Base-by-base conservation (phyloP, 2,888 invertebrate species). In the Ormyrus nitidulus region DNA sequence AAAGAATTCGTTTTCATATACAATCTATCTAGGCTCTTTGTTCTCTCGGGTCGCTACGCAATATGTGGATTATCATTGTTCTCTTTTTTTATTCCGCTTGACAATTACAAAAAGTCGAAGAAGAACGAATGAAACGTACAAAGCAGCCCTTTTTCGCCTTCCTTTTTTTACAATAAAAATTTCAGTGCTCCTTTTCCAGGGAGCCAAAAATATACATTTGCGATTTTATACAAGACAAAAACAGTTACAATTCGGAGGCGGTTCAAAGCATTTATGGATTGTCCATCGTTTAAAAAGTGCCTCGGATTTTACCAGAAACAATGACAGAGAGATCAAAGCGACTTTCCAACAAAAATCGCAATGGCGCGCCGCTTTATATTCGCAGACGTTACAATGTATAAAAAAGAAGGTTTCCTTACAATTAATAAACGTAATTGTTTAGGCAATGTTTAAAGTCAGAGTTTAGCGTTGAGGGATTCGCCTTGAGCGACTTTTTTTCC, bases 391-490 rank as follows among this genome's bases (percentile, higher is more conserved):
- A 44, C 49, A 13, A 51, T 59, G 7, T 64, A 54, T 51, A 75
- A n/a, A 69, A 59, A 72, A 65, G 59, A 58, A 68, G 2, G 48
- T 73, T 64, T 59, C 11, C 78, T 81, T 81, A 79, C 53, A 68
- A 7, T 71, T 81, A 79, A 71, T 79, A 81, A 81, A 81, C 75
- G 75, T 81, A 79, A 75, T 68, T 61, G 66, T 81, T 78, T 79
- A 81, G 78, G 73, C 78, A 81, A 81, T 78, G 78, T 81, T 75
- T 66, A 69, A 62, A 80, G 79, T 79, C 70, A 51, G 58, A 75
- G 78, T 53, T 65, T 34, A 70, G 64, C 65, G 71, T 62, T 58
- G 13, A 66, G 77, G 65, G 72, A 77, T 72, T 53, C 56, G 11
- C n/a, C 13, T 76, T 69, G 77, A 79, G 80, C 71, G 71, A 77